Conservation (phyloP, 1,140 invertebrate species). For the Bemisia tabaci region DNA sequence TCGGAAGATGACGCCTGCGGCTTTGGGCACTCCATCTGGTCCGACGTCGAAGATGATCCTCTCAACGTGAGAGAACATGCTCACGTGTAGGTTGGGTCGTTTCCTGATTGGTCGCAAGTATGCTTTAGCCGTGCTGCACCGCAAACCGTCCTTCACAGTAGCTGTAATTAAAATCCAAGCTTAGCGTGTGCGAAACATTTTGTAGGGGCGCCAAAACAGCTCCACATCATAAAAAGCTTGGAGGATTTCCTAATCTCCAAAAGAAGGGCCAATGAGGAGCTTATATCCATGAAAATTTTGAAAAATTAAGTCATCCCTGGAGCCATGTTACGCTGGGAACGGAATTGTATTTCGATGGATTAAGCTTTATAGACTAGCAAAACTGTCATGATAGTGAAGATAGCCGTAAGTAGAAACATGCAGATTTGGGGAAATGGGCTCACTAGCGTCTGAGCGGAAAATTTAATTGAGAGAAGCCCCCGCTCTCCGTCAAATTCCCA, state of each 20-base stretch:
- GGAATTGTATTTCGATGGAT: too few relatives aligned
- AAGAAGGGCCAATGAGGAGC: too few relatives aligned
- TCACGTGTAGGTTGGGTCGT: slow-evolving; percentile 56
- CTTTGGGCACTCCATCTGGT: slow-evolving; percentile 33
- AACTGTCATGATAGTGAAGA: too few relatives aligned
- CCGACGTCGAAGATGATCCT: slow-evolving; percentile 42
- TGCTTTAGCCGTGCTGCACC: slow-evolving; percentile 44
- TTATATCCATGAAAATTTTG: too few relatives aligned
- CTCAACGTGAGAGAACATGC: slow-evolving; percentile 45
- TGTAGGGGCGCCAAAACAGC: not conserved
- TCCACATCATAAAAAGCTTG: not conserved
- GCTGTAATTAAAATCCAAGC: slow-evolving; percentile 28
- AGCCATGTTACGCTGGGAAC: too few relatives aligned
- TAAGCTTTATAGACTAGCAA: too few relatives aligned
- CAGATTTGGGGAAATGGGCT: too few relatives aligned
- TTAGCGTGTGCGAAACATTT: not conserved
- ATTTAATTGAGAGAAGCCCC: too few relatives aligned
- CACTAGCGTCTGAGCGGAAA: too few relatives aligned
- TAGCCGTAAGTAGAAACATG: too few relatives aligned
- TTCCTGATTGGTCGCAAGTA: slow-evolving; percentile 66
- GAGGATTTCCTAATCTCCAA: not conserved
- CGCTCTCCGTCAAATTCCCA: too few relatives aligned
- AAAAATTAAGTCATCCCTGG: too few relatives aligned
- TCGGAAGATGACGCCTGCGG: slow-evolving; percentile 46
- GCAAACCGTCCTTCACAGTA: slow-evolving; percentile 59